phyloP scores from a whole-genome alignment of 2,113 vertebrate genomes.

The Erythrolamprus reginae region DNA sequence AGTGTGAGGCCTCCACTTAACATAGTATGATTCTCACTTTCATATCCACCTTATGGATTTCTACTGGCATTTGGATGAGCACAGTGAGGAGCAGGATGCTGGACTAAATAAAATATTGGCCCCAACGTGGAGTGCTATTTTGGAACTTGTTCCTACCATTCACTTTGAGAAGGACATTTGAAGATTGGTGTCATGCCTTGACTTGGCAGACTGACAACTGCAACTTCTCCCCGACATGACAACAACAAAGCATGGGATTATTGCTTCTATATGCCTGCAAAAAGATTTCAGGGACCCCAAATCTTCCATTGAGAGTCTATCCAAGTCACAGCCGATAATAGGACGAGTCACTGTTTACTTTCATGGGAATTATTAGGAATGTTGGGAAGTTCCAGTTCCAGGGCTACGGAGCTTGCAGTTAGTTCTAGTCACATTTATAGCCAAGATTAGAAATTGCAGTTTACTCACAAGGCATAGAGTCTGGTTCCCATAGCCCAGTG shows the following conservation, averaged over 20 bases:
- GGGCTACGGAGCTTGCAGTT: not conserved
- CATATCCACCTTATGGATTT: not conserved
- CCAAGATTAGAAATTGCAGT: slow-evolving; percentile 1
- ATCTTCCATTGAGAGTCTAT: too few relatives aligned
- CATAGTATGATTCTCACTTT: not conserved
- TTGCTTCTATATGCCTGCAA: not conserved
- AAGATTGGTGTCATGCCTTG: not conserved
- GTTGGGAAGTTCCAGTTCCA: not conserved
- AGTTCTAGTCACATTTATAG: not conserved
- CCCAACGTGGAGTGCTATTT: not conserved
- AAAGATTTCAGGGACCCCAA: not conserved
- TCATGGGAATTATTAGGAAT: not conserved
- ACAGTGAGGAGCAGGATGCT: not conserved
- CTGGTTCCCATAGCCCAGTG: not conserved
- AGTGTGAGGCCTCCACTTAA: not conserved
- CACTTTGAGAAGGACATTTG: not conserved
- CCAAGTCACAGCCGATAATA: not conserved
- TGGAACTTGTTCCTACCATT: not conserved
- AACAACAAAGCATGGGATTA: not conserved
- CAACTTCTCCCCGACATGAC: not conserved
- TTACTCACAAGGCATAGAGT: not conserved
- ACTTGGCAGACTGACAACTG: not conserved
- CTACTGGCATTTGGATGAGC: not conserved
- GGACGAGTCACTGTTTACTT: not conserved
- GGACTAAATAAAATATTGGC: not conserved